Conservation (phyloP, 2,888 invertebrate genomes). For the Scaeva pyrastri region DNA sequence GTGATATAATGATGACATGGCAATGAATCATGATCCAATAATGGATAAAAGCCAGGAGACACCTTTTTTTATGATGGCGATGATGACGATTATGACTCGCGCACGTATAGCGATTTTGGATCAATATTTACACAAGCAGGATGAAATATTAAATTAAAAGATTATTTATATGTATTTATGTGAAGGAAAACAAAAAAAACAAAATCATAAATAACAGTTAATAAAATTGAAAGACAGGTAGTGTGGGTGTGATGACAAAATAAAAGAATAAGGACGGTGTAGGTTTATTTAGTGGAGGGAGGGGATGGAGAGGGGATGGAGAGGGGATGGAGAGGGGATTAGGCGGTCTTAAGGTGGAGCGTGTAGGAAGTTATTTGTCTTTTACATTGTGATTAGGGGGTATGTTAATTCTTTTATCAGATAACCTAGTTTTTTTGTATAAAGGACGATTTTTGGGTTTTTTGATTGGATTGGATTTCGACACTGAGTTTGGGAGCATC, state of each 20-base stretch:
- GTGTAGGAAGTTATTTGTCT: no score
- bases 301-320: no score
- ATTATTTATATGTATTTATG: not conserved
- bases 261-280: not conserved
- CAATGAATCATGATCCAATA: constrained; percentile 58
- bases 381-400: no score
- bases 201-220: constrained; percentile 33
- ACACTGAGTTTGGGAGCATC: no score
- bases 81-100: not conserved
- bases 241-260: not conserved
- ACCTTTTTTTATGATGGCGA: constrained; percentile 25
- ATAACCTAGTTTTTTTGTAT: no score
- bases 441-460: no score
- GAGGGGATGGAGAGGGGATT: no score
- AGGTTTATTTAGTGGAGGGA: not conserved
- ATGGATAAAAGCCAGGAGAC: constrained; percentile 23
- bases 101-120: constrained; percentile 5
- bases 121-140: constrained; percentile 41
- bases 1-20: constrained; percentile 56
- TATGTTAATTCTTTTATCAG: no score
- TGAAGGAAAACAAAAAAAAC: not conserved
- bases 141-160: constrained; percentile 28
- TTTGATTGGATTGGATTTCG: no score
- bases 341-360: no score
- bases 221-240: constrained; percentile 19